A percentile compares a stretch with the other conserved stretches of the same genome.
These are phyloP conservation scores for Balearica regulorum DNA, from an alignment of 2,797 vertebrate species.

Conservation along the genomic window DNA sequence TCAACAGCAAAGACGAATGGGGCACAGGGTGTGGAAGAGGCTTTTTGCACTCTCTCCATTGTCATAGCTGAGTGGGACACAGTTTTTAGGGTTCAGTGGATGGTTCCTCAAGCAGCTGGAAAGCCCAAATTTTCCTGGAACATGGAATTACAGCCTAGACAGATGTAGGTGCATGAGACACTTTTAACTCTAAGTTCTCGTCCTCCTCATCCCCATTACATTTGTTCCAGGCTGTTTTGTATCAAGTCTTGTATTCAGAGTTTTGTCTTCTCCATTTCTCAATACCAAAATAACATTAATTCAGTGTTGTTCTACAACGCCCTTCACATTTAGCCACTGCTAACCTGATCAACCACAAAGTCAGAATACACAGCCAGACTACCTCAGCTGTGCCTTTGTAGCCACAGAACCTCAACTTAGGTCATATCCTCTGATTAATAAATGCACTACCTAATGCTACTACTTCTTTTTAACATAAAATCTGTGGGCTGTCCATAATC, in stretches of 20 bases:
- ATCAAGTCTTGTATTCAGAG: background rate
- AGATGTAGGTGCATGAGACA: background rate
- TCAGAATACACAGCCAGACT: background rate
- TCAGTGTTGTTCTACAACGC: background rate
- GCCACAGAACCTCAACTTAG: background rate
- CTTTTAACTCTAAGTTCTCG: background rate
- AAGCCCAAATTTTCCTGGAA: background rate
- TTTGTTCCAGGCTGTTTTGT: background rate
- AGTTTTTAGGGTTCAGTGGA: background rate
- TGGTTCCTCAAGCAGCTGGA: background rate
- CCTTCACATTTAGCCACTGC: background rate
- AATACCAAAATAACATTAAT: background rate
- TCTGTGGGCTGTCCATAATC: background rate
- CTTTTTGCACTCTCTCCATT: background rate
- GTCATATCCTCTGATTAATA: background rate
- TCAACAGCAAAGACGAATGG: background rate
- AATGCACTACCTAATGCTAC: background rate
- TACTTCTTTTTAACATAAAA: background rate
- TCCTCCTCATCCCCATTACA: background rate
- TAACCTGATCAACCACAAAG: background rate
- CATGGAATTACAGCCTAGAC: background rate
- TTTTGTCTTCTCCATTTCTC: background rate
- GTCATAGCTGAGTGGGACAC: background rate
- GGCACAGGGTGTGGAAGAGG: background rate
- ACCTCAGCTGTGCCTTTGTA: background rate